Evolutionary conservation across 1,140 invertebrate species (phyloP), one percentile per base, ranked within the genome.

Genomic region (Drosophila santomea): DNA sequence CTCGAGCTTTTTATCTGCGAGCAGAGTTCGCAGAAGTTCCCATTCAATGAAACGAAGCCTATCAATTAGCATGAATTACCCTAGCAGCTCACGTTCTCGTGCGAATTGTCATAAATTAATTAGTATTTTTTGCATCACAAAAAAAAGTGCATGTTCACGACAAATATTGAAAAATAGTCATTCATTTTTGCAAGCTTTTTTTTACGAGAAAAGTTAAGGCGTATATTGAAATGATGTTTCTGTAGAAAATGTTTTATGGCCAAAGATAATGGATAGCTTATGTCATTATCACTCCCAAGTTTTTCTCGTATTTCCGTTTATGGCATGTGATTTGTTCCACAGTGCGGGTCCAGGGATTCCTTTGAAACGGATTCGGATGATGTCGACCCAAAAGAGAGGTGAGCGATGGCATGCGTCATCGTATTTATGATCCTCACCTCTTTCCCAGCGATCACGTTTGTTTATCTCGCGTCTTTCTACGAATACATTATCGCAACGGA

Each of bases 291-390:
- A 28, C 7, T 28, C 2, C 6, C 7, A 28, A 28, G 7, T 28
- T 7, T 6, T 32, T 17, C 17, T 8, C 2, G 7, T 10, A 32
- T 8, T 32, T 32, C 1, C 6, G 28, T 10, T 8, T 8, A 8
- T 7, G 8, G 28, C 28, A 32, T 32, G 7, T 32, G 2, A 32
- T 39, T 56, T 41, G 28, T 1, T 6, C 52, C 43, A 71, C 20
- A 71, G 63, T 71, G 52, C 43, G 63, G 51, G 36, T 48, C 50
- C 50, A 69, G 66, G 52, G 64, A 71, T 48, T 71, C 66, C 51
- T 71, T 47, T 25, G 44, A 58, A 71, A 12, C 50, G 38, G 28
- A 47, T 71, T 50, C 11, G 15, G 36, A 71, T 50, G 63, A 41
- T 57, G 51, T 39, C 6, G 54, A 44, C 17, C 28, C 32, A 35